Evolutionary conservation across 2,113 vertebrate species (phyloP).

Genomic region (Crotophaga sulcirostris): DNA sequence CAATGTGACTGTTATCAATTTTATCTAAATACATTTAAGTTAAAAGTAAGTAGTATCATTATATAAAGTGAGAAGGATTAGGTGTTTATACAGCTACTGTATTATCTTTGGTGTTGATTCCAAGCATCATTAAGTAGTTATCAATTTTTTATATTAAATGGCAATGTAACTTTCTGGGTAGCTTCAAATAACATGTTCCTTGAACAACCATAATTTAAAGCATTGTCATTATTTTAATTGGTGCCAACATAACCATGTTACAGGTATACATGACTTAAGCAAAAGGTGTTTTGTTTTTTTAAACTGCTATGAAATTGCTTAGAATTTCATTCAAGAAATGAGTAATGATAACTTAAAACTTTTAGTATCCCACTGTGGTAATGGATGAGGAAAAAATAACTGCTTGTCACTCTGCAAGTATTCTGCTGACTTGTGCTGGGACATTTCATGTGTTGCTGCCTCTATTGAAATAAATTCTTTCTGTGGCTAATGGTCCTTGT

Average conservation of each 20-base stretch:
- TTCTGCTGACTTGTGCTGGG: not conserved
- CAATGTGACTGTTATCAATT: not conserved
- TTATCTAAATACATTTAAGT: not conserved
- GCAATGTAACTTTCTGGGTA: not conserved
- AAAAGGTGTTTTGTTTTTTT: not conserved
- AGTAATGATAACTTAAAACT: not conserved
- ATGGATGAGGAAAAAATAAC: not conserved
- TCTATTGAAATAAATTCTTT: not conserved
- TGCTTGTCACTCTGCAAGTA: not conserved
- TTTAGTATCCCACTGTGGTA: not conserved
- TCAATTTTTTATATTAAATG: constrained; percentile 19
- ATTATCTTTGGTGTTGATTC: not conserved
- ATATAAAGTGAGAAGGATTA: not conserved
- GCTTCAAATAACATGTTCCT: not conserved
- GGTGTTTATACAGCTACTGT: not conserved
- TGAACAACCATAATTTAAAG: not conserved
- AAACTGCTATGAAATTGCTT: not conserved
- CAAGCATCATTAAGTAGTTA: not conserved
- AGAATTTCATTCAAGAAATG: not conserved
- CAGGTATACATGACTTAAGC: not conserved
- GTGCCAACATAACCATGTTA: not conserved
- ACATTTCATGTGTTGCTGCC: not conserved
- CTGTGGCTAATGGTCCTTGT: not conserved
- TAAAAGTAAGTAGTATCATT: not conserved
- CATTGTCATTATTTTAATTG: not conserved